Percentiles rank a stretch among this genome's conserved stretches.
Conservation (phyloP, 1,140 invertebrate species). For the Ceratina calcarata region DNA sequence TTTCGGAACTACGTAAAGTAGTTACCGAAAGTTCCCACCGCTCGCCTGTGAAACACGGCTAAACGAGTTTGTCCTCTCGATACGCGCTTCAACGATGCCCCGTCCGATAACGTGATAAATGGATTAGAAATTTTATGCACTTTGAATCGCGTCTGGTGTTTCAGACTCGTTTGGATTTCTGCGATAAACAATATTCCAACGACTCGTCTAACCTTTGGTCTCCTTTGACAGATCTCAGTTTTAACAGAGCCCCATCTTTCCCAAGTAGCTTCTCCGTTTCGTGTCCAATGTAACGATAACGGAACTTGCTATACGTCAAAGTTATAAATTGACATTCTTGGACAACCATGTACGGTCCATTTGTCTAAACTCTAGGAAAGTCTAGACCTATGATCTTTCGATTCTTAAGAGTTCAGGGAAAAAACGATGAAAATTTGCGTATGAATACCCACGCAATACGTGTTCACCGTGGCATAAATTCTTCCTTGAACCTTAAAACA, state of each 20-base stretch:
- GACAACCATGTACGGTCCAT: not conserved
- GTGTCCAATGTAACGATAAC: not conserved
- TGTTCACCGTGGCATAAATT: slow-evolving; percentile 7
- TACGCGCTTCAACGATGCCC: not conserved
- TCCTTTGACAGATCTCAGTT: not conserved
- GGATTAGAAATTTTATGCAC: too few relatives aligned
- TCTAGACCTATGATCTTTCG: not conserved
- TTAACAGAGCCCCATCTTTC: not conserved
- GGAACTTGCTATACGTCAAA: not conserved
- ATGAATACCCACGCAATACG: not conserved
- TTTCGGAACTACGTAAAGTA: slow-evolving; percentile 5
- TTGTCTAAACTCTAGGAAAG: not conserved
- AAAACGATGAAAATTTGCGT: not conserved
- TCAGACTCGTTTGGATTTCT: not conserved
- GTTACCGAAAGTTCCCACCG: slow-evolving; percentile 20
- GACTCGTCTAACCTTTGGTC: not conserved
- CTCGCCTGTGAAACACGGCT: slow-evolving; percentile 4
- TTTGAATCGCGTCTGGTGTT: too few relatives aligned
- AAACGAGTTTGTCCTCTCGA: not conserved
- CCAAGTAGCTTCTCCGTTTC: not conserved
- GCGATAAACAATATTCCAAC: not conserved
- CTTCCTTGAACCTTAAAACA: not conserved
- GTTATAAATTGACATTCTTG: slow-evolving; percentile 24
- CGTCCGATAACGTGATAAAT: not conserved
- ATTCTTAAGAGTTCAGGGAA: not conserved